Base-by-base conservation (phyloP, 1,140 invertebrate genomes). In the Aphidius ervi region DNA sequence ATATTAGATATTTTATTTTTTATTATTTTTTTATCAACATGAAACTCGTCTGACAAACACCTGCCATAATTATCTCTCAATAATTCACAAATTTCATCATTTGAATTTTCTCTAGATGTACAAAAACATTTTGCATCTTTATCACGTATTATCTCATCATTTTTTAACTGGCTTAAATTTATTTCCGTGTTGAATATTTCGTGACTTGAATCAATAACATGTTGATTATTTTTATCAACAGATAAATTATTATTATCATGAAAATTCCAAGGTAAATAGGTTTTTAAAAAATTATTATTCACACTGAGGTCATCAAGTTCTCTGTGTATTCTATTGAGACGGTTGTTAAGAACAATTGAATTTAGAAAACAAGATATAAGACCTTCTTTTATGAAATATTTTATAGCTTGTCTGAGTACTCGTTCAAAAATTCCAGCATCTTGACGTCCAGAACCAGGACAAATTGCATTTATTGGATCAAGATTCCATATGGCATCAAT, bases 131-230 rank as follows among this genome's bases (percentile, higher is more conserved):
- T 31, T 31, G 4, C 23, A 31, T 31, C 23, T 31, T 31, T 31
- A 31, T 31, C 23, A 31, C 23, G 23, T 31, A 31, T 31, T 31
- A 31, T 31, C 23, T 31, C 23, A 31, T 31, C 23, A 31, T 31
- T 31, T 31, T 31, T 31, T 31, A 31, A 31, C 23, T 31, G 23
- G 10, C 16, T 10, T 6, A 46, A 46, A 3, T 31, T 31, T 31
- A 55, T 46, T 48, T 64, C 41, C 68, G 70, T 72, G 52, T 65
- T 70, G 23, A 71, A 61, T 20, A 68, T 70, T 39, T 75, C 68
- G 37, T 66, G 63, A 6, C 74, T 56, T 16, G 66, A 74, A 39
- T 70, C 68, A 66, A 65, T 70, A 1, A 71, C 64, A 20, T 65
- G 23, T 31, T 3, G 4, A 31, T 31, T 31, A 31, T 31, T 31